Evolutionary conservation across 2,888 invertebrate genomes (phyloP).

Genomic region (Resseliella maxima): DNA sequence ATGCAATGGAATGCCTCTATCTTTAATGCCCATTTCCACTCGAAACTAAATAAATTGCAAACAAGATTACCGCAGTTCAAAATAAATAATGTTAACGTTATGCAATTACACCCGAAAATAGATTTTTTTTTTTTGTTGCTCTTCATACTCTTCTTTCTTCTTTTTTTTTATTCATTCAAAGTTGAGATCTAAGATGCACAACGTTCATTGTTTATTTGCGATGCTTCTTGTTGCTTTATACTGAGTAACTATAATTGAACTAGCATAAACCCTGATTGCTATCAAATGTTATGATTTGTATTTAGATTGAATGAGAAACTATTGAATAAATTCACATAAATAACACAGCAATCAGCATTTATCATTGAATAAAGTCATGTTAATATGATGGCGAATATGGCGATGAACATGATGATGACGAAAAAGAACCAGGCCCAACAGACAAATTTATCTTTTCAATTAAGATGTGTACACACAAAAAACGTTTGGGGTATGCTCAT

Average conservation of each 20-base stretch:
- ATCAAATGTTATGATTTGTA: neutral
- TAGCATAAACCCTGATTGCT: neutral
- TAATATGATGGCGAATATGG: neutral
- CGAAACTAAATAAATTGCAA: neutral
- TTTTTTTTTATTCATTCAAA: neutral
- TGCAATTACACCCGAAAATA: slow-evolving; percentile 1
- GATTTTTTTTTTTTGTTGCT: neutral
- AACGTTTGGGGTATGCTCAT: too few species aligned
- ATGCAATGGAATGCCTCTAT: neutral
- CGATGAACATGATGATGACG: neutral
- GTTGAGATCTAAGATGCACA: neutral
- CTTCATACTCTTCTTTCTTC: neutral
- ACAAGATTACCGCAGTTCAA: neutral
- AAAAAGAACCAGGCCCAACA: neutral
- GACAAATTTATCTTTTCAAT: slow-evolving; percentile 11
- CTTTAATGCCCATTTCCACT: neutral
- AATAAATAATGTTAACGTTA: neutral
- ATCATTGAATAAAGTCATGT: neutral
- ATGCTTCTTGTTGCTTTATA: neutral
- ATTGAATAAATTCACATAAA: neutral
- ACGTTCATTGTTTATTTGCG: neutral
- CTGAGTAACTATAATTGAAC: neutral
- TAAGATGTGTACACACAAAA: too few species aligned
- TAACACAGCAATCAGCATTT: neutral
- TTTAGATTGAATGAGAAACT: neutral